These are phyloP conservation scores for Sebastes cheni DNA, from an alignment of 2,797 vertebrate species.

Conservation along the genomic window DNA sequence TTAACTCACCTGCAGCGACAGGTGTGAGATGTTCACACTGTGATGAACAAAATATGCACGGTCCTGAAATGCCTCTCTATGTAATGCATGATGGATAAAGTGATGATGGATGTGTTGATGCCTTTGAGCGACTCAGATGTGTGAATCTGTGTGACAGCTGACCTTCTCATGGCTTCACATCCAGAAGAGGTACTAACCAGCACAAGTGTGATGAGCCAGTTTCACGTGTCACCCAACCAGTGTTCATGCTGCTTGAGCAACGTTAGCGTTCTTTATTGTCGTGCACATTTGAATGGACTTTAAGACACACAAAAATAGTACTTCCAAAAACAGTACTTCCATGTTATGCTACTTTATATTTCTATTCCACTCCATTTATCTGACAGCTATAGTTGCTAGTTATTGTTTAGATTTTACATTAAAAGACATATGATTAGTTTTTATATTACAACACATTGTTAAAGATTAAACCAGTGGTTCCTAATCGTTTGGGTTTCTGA, in stretches of 20 bases:
- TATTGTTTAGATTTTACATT: neutral
- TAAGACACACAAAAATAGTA: neutral
- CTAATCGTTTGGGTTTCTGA: neutral
- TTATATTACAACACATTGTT: neutral
- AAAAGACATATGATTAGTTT: neutral
- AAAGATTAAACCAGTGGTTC: neutral
- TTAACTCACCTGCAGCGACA: slow-evolving; percentile 42
- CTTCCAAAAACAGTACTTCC: neutral
- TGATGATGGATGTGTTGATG: slow-evolving; percentile 4
- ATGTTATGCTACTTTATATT: neutral
- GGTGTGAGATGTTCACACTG: slow-evolving; percentile 38
- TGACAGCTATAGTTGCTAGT: neutral
- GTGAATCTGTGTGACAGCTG: slow-evolving; percentile 24
- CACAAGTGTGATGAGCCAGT: neutral
- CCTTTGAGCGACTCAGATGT: neutral
- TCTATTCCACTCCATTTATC: neutral
- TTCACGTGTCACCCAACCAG: neutral
- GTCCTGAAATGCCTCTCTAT: neutral
- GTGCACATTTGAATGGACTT: neutral
- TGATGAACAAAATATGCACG: slow-evolving; percentile 33
- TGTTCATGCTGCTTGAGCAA: neutral
- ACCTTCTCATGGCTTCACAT: slow-evolving; percentile 15
- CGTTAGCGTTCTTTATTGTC: neutral
- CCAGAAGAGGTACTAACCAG: neutral
- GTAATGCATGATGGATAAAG: neutral